Evolutionary conservation across 2,888 invertebrate species (phyloP), one percentile per base, ranked within the genome.

Genomic region (Dysmachus trigonus): DNA sequence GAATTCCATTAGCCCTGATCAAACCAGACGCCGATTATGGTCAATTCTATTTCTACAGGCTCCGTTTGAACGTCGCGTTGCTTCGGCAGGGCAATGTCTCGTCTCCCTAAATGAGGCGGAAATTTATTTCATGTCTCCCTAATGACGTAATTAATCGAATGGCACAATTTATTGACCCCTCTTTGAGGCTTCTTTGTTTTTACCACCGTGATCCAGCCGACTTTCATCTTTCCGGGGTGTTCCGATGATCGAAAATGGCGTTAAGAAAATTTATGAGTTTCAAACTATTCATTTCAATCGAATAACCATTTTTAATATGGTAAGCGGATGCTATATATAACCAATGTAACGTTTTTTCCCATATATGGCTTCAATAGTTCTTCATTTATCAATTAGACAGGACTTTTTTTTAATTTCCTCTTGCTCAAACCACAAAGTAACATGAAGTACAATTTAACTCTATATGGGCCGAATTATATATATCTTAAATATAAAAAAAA

Each of bases 61-160:
- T 22, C 22, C 0, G 8, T 35, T 72, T 30, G 13, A n/a, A 7
- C 33, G 31, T 30, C 33, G 18, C 22, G 22, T n/a, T n/a, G 6
- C 71, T n/a, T n/a, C 41, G 6, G 62, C 31, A 33, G 51, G 79
- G 51, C 31, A 71, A 31, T 33, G 31, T 71, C 38, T 38, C 38
- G 31, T 71, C 38, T 38, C 38, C 41, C 83, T 38, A 79, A 77
- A 79, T 85, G n/a, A 62, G 62, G 33, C 27, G 30, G 31, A 62
- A 41, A 77, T 35, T 85, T 53, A 62, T 76, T 79, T 85, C 76
- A 85, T 79, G 77, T 85, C 71, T 79, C 77, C 33, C 38, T 77
- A 79, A 85, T 79, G 71, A 77, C 79, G 62, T 85, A 85, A 85
- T 85, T 85, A 85, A 85, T 76, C 71, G 38, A 62, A 77, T 51